Base-by-base conservation (phyloP, 2,113 vertebrate species). In the Thoracochromis brauschi region DNA sequence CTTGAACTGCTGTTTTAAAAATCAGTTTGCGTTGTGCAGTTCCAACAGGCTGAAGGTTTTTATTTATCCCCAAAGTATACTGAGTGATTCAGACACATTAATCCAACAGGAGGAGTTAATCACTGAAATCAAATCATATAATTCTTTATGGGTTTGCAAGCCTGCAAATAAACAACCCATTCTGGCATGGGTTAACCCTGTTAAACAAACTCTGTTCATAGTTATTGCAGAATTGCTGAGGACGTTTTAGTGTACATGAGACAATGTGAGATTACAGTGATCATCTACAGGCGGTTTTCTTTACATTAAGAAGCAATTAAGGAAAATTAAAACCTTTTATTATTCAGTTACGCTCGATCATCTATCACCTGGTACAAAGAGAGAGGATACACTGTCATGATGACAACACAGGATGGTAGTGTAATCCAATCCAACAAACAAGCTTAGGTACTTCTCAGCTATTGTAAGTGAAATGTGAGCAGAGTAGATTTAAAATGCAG, bases 391-490 rank as follows among this genome's bases (percentile, higher is more conserved):
- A 53, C 45, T 31, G 38, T 17, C 53, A 38, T 19, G 38, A 16
- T 81, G 65, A 24, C 24, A 53, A 35, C 49, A 80, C 4, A 65
- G 71, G n/a, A 49, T n/a, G 40, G 10, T 16, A 5, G 63, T 45
- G 85, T 81, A 85, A 92, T 53, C 60, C 26, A 78, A 55, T 80
- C 63, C 79, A 78, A 35, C 55, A 49, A 71, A 71, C 17, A 57
- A 80, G 85, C 24, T 35, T 65, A 83, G 86, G 58, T 40, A 45
- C 60, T 81, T 47, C 29, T 47, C 85, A 82, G 81, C 82, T 57
- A 31, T 35, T 89, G 57, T 54, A 9, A 11, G 63, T 71, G 90
- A 91, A 94, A 94, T 63, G 40, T 85, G 89, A 90, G 73, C 57
- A 26, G 79, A 33, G 45, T 40, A 55, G 71, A 87, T 73, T 92